Conservation (phyloP, 2,797 vertebrate genomes). For the Cryptoblepharus egeriae region DNA sequence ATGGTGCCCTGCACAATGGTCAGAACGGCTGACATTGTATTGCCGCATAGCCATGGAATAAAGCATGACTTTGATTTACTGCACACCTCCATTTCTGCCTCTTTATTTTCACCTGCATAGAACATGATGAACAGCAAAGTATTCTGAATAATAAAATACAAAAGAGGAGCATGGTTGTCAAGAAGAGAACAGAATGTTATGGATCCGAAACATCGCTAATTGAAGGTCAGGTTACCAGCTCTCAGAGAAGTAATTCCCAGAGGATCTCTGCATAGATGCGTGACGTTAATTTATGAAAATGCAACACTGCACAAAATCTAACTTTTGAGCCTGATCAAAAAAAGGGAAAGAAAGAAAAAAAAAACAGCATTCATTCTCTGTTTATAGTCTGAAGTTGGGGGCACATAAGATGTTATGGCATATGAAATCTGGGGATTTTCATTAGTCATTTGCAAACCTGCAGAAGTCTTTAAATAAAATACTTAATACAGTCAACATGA, state of each 20-base stretch:
- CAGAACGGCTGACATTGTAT: no score
- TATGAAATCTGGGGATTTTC: not conserved
- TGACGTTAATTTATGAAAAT: not conserved
- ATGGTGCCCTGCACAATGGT: no score
- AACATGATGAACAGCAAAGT: not conserved
- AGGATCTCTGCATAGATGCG: not conserved
- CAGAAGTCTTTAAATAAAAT: not conserved
- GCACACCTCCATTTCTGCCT: no score
- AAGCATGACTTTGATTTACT: no score
- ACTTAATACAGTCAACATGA: no score
- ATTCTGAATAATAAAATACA: not conserved
- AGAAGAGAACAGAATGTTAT: not conserved
- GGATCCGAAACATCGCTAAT: not conserved
- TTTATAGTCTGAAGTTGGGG: not conserved
- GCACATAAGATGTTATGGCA: not conserved
- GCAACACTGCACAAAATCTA: not conserved
- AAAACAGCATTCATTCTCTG: not conserved
- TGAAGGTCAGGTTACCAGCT: constrained; percentile 2
- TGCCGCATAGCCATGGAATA: no score
- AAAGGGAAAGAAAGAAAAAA: not conserved
- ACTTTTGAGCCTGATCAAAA: not conserved
- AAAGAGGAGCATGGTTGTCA: not conserved
- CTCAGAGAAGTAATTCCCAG: not conserved
- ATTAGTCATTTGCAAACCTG: not conserved
- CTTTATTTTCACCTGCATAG: no score